phyloP scores from a whole-genome alignment of 2,888 invertebrate species.

The Limenitis camilla region DNA sequence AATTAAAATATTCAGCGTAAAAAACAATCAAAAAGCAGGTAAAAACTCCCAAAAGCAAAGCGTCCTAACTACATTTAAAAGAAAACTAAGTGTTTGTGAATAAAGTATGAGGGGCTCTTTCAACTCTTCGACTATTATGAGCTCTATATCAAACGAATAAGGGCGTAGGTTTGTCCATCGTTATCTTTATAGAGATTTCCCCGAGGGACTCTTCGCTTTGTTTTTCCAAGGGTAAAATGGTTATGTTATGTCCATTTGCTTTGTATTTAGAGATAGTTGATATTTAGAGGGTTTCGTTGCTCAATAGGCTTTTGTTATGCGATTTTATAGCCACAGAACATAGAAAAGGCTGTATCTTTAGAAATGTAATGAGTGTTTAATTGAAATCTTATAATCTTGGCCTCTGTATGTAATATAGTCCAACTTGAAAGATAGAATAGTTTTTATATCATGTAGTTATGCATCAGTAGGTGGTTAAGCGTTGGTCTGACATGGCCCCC shows the following conservation, averaged over 20 bases:
- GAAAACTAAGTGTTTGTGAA: conserved; percentile 21
- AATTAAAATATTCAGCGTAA: neutral
- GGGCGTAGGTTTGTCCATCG: neutral
- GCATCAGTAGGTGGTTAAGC: too few relatives aligned
- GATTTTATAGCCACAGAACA: too few relatives aligned
- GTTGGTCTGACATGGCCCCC: too few relatives aligned
- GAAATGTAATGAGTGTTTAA: too few relatives aligned
- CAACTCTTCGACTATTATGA: neutral
- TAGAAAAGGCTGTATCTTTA: too few relatives aligned
- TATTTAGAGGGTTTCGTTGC: neutral
- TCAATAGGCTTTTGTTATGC: too few relatives aligned
- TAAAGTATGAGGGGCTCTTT: conserved; percentile 17
- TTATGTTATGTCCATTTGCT: conserved; percentile 10
- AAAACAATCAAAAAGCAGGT: conserved; percentile 3
- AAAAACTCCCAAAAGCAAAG: conserved; percentile 3
- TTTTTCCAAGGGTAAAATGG: conserved; percentile 14
- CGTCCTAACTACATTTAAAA: conserved; percentile 12
- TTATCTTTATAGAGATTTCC: conserved; percentile 9
- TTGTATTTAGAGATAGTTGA: neutral
- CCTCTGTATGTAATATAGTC: too few relatives aligned
- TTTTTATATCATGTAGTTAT: too few relatives aligned
- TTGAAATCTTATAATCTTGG: too few relatives aligned
- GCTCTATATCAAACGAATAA: neutral
- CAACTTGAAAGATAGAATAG: too few relatives aligned
- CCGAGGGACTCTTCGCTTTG: conserved; percentile 8